Conservation (phyloP, 2,888 invertebrate species). For the Tricholauxania praeusta region DNA sequence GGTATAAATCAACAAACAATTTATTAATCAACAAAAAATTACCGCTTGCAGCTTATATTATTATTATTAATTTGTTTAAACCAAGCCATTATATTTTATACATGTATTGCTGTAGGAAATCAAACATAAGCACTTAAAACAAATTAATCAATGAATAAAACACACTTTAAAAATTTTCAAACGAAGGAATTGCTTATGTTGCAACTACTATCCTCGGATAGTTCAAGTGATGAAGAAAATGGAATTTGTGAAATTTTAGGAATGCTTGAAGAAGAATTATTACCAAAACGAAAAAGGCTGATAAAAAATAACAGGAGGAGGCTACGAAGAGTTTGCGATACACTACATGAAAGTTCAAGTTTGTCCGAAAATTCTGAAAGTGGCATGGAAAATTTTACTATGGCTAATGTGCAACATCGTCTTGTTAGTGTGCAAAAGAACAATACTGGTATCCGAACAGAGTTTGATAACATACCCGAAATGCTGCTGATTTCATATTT, state of each 20-base stretch:
- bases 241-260: background rate
- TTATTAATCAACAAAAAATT: no score
- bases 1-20: no score
- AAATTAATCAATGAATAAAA: background rate
- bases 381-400: background rate
- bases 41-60: no score
- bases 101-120: no score
- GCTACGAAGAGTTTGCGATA: background rate
- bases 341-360: background rate
- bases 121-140: background rate
- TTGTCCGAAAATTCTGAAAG: background rate
- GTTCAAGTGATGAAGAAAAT: constrained; percentile 21
- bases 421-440: background rate
- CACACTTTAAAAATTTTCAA: background rate
- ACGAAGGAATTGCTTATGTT: no score
- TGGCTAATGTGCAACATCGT: background rate
- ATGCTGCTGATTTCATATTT: constrained; percentile 3
- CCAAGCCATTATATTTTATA: no score
- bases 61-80: no score
- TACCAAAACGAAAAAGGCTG: background rate
- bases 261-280: background rate
- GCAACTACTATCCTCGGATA: constrained; percentile 9
- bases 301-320: background rate
- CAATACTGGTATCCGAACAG: background rate
- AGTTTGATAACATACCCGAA: background rate